Evolutionary conservation across 37 sponge, comb jelly and placozoan species (phyloP).

Genomic region (Aphrocallistes beatrix): DNA sequence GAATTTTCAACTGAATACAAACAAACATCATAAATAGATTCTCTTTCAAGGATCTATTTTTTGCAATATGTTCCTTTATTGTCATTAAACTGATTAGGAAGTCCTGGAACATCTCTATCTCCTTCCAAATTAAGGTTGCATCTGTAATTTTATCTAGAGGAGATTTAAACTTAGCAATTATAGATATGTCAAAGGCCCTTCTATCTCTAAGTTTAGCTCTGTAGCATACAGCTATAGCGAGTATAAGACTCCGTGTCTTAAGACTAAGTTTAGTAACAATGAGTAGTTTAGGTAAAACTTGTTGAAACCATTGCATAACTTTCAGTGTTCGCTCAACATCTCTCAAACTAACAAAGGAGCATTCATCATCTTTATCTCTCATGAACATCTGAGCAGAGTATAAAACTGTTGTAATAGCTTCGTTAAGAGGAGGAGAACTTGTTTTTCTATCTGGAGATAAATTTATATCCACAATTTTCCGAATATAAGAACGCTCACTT

Average conservation of each 20-base stretch:
- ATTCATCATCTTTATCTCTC: conserved; percentile 23
- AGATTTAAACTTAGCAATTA: not conserved
- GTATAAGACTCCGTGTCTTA: conserved; percentile 19
- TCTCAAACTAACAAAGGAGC: conserved; percentile 27
- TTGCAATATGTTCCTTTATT: conserved; percentile 22
- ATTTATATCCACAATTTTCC: not conserved
- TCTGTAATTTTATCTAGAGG: not conserved
- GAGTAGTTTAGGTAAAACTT: not conserved
- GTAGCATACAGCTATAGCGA: conserved; percentile 22
- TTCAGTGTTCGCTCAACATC: conserved; percentile 25
- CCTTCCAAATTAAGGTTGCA: not conserved
- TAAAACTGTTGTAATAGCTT: conserved; percentile 1
- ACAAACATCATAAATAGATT: conserved; percentile 48
- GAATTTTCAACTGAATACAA: conserved; percentile 38
- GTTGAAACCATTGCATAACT: conserved; percentile 25
- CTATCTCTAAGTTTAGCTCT: conserved; percentile 26
- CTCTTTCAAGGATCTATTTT: conserved; percentile 27
- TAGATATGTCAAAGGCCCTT: not conserved
- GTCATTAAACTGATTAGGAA: conserved; percentile 18
- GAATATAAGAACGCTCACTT: conserved; percentile 9
- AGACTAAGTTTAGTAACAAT: not conserved
- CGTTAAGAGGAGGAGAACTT: not conserved
- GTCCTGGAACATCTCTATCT: conserved; percentile 18
- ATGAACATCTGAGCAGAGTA: conserved; percentile 22
- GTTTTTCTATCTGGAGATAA: not conserved